These are phyloP conservation scores for Bombus ignitus DNA, from an alignment of 1,140 invertebrate species.

Conservation along the genomic window DNA sequence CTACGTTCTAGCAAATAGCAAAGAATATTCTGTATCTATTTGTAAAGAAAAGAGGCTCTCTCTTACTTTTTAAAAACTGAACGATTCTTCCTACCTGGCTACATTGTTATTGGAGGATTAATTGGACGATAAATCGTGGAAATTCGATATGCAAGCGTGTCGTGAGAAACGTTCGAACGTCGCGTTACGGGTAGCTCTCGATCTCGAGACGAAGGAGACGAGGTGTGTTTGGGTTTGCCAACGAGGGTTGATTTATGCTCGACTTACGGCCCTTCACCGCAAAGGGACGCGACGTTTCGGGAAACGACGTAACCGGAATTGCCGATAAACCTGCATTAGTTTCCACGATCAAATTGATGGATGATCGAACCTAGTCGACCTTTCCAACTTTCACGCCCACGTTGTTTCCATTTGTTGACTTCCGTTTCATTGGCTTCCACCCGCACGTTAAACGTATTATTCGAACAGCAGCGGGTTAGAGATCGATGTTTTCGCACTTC, in stretches of 20 bases:
- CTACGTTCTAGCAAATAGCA: no score
- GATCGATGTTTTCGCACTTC: slow-evolving; percentile 19
- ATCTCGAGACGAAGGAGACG: background rate
- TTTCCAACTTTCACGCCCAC: slow-evolving; percentile 30
- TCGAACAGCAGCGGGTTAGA: background rate
- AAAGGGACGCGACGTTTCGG: slow-evolving; percentile 42
- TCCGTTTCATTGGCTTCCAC: slow-evolving; percentile 20
- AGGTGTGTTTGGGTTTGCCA: slow-evolving; percentile 6
- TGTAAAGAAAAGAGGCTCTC: no score
- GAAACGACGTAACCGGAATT: slow-evolving; percentile 47
- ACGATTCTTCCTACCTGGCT: no score
- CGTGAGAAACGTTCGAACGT: background rate
- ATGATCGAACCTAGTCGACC: slow-evolving; percentile 39
- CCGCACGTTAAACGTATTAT: slow-evolving; percentile 10
- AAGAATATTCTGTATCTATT: no score
- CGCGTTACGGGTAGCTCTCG: background rate
- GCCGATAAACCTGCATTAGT: slow-evolving; percentile 60
- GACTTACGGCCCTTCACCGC: slow-evolving; percentile 22
- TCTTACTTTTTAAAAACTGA: no score
- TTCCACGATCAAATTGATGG: slow-evolving; percentile 57
- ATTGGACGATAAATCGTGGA: background rate
- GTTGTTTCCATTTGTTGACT: slow-evolving; percentile 31
- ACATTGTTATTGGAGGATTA: background rate
- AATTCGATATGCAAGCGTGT: background rate
- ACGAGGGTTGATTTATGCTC: slow-evolving; percentile 53